phyloP scores from a whole-genome alignment of 2,797 vertebrate species.

The Poecile montanus region DNA sequence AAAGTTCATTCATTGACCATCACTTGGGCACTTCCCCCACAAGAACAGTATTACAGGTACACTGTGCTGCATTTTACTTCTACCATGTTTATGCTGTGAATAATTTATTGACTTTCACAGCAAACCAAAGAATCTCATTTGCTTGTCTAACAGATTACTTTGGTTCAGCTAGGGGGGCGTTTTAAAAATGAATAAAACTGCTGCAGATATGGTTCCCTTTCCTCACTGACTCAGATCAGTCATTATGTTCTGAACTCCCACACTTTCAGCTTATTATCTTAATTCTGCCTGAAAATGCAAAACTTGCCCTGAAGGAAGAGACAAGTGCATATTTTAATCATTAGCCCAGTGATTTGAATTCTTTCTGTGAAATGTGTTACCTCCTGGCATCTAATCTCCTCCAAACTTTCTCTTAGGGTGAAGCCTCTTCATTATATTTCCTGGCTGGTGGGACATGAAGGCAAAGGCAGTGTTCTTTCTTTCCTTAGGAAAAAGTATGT shows the following conservation, averaged over 20 bases:
- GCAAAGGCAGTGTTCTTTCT: constrained; percentile 92
- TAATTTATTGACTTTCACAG: not conserved
- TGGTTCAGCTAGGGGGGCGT: not conserved
- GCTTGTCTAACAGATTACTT: not conserved
- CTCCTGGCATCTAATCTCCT: not conserved
- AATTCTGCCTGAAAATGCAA: not conserved
- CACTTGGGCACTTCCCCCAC: constrained; percentile 93
- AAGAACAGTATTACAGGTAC: constrained; percentile 92
- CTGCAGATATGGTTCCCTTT: not conserved
- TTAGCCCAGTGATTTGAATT: not conserved
- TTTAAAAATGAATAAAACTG: not conserved
- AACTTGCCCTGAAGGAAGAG: not conserved
- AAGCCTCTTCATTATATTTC: constrained; percentile 96
- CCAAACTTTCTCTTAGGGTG: constrained; percentile 79
- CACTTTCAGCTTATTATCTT: not conserved
- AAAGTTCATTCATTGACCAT: constrained; percentile 93
- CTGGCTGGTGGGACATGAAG: constrained; percentile 96
- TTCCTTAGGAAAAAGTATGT: constrained; percentile 92
- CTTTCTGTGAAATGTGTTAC: not conserved
- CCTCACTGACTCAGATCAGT: constrained; percentile 13
- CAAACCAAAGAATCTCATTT: not conserved
- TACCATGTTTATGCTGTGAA: not conserved
- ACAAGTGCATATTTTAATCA: not conserved
- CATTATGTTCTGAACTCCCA: not conserved
- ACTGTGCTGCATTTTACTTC: not conserved